phyloP scores from a whole-genome alignment of 2,888 invertebrate genomes.

The Neocrepidodera transversa region DNA sequence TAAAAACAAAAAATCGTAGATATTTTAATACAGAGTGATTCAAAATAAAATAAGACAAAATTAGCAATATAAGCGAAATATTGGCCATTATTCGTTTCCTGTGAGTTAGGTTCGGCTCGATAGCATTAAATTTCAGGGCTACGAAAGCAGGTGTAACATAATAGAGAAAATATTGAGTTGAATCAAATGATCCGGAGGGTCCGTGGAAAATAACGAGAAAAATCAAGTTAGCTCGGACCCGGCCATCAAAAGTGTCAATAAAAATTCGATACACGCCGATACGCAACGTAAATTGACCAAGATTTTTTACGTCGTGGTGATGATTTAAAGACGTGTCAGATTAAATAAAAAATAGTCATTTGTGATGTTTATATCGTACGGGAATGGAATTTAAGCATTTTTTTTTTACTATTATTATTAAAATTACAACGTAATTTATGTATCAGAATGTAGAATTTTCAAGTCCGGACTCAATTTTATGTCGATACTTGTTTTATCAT shows the following conservation, averaged over 20 bases:
- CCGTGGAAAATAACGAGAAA: conserved; percentile 28
- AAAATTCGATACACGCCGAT: conserved; percentile 6
- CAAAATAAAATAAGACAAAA: background rate
- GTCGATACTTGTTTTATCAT: too few species aligned
- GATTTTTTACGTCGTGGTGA: background rate
- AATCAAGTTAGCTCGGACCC: conserved; percentile 17
- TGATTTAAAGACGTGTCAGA: background rate
- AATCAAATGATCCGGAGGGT: conserved; percentile 34
- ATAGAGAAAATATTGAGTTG: conserved; percentile 37
- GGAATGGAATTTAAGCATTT: too few species aligned
- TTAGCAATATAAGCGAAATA: conserved; percentile 17
- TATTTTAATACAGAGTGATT: too few species aligned
- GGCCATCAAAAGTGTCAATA: conserved; percentile 25
- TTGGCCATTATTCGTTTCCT: conserved; percentile 34
- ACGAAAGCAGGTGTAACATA: conserved; percentile 37
- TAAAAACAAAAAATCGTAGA: too few species aligned
- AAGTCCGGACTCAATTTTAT: too few species aligned
- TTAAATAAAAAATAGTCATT: too few species aligned
- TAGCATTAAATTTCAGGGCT: conserved; percentile 23
- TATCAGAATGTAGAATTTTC: too few species aligned
- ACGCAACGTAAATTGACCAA: background rate
- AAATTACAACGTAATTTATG: too few species aligned
- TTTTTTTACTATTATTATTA: too few species aligned
- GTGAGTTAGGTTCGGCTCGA: conserved; percentile 30
- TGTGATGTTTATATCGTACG: too few species aligned